Base-by-base conservation (phyloP, 2,797 vertebrate species). In the Hydrocynus forskahlii region DNA sequence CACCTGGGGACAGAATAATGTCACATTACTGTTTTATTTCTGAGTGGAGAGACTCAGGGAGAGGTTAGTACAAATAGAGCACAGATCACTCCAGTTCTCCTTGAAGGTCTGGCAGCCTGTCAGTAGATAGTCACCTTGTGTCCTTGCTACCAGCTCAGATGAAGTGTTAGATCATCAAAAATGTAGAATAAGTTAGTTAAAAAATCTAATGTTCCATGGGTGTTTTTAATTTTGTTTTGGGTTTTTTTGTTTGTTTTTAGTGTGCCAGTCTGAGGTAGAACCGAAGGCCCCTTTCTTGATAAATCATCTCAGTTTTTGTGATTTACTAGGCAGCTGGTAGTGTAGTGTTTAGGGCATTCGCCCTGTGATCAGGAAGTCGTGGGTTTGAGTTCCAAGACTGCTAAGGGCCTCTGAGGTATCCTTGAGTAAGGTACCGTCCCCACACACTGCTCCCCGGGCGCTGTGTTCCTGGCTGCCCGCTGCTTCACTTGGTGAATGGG, bases 1-100 rank as follows among this genome's bases (percentile, higher is more conserved):
- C 75, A 63, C 79, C 77, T 80, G 40, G 77, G 64, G 77, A 82
- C 57, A 63, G 54, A 84, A 80, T 70, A 77, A 79, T 73, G 68
- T 76, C 62, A 73, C 59, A 74, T 82, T 84, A 78, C 57, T 40
- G 66, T 78, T 59, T 67, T 78, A 57, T 77, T 66, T 78, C 78
- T 66, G 21, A 59, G 79, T 45, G 48, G 57, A 66, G 57, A 68
- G 54, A 67, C 4, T 59, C 59, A 75, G 67, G 43, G 69, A 78
- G 62, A 84, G 69, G 74, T 82, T 79, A 75, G 77, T 25, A 45
- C 76, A 82, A 62, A 83, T 38, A 54, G 73, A 63, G 45, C 55
- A 45, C 60, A 25, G 14, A 52, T 75, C 80, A 70, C 74, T 76
- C 64, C 29, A 64, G 43, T 29, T 76, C 68, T 81, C 35, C 54